Evolutionary conservation across 2,888 invertebrate genomes (phyloP).

Genomic region (Papilio elwesi): DNA sequence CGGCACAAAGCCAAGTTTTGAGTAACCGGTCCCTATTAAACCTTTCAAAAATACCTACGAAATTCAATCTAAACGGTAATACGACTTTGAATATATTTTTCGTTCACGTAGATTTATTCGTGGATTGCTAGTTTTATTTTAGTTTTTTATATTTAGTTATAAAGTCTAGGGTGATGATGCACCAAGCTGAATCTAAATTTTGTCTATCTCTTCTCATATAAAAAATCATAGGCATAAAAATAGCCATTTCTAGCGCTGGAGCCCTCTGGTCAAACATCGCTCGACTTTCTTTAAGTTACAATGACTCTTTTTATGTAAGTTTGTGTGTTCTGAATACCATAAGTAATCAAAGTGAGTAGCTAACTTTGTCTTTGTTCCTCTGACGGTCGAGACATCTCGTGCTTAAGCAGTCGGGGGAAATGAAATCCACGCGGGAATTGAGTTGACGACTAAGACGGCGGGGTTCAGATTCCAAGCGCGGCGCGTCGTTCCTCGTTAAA

Average conservation of each 20-base stretch:
- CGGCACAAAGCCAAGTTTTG: constrained; percentile 52
- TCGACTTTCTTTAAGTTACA: neutral
- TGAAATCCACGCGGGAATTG: constrained; percentile 31
- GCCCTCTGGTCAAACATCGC: neutral
- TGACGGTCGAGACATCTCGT: constrained; percentile 30
- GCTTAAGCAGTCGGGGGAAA: constrained; percentile 26
- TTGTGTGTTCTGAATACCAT: constrained; percentile 5
- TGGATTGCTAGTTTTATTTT: neutral
- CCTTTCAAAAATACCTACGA: constrained; percentile 15
- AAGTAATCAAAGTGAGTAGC: constrained; percentile 19
- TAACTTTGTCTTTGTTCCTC: constrained; percentile 30
- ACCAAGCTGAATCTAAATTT: no score
- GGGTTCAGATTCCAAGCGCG: constrained; percentile 15
- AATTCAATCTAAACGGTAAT: constrained; percentile 23
- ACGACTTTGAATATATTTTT: constrained; percentile 18
- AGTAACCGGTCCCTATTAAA: constrained; percentile 53
- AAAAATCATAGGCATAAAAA: neutral
- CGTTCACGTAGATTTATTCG: constrained; percentile 7
- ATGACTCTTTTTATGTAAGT: constrained; percentile 11
- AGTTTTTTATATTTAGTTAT: no score
- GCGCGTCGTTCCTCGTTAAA: constrained; percentile 26
- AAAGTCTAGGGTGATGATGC: no score
- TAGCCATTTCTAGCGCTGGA: neutral
- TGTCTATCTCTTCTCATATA: no score
- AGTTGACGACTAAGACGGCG: constrained; percentile 28